phyloP scores from a whole-genome alignment of 2,888 invertebrate species.

The Ennomos erosarius region DNA sequence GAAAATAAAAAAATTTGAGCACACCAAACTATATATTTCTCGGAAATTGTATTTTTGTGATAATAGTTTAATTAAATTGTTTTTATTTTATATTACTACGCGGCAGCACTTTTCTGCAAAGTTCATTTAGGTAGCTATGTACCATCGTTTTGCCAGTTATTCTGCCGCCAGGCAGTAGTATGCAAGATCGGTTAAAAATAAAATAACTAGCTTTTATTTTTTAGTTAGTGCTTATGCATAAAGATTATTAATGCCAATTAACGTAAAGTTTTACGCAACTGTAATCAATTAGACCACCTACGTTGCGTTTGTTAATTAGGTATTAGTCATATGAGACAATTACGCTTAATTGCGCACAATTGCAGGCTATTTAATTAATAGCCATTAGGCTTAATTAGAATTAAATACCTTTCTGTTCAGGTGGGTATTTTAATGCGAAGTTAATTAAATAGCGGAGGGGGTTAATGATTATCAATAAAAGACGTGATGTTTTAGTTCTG shows the following conservation, averaged over 20 bases:
- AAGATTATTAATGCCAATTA: slow-evolving; percentile 21
- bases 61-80: too few species aligned
- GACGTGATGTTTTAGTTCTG: too few species aligned
- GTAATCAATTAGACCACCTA: slow-evolving; percentile 19
- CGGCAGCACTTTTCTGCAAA: too few species aligned
- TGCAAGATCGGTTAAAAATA: too few species aligned
- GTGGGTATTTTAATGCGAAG: not conserved
- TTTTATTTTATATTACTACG: too few species aligned
- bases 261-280: not conserved
- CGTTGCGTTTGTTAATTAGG: slow-evolving; percentile 18
- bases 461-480: slow-evolving; percentile 1
- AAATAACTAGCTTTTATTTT: too few species aligned
- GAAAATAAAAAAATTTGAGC: too few species aligned
- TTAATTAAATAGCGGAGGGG: slow-evolving; percentile 4
- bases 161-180: too few species aligned
- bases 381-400: slow-evolving; percentile 24
- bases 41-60: too few species aligned
- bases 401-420: slow-evolving; percentile 6
- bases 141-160: too few species aligned
- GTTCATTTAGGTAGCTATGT: too few species aligned
- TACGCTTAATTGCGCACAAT: slow-evolving; percentile 23
- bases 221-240: not conserved
- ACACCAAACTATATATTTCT: too few species aligned
- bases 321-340: slow-evolving; percentile 27
- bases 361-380: slow-evolving; percentile 25